Conservation (phyloP, 2,888 invertebrate genomes). For the Coelinius sp. region DNA sequence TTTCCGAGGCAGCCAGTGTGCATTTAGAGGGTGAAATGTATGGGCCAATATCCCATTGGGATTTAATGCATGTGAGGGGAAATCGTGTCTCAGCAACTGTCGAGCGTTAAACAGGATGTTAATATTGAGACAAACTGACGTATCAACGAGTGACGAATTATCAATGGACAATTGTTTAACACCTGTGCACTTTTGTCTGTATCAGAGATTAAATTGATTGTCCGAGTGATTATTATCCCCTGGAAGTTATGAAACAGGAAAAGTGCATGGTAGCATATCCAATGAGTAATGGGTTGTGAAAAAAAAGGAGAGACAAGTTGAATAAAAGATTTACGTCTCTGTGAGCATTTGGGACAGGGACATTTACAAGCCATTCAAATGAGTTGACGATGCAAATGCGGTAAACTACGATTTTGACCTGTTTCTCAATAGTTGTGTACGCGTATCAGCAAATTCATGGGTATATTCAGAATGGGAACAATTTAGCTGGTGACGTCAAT, state of each 20-base stretch:
- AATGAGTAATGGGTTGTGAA: conserved; percentile 23
- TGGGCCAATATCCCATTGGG: conserved; percentile 4
- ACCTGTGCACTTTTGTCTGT: background rate
- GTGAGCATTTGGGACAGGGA: conserved; percentile 27
- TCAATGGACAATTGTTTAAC: conserved; percentile 21
- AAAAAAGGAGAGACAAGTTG: background rate
- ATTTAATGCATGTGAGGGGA: conserved; percentile 14
- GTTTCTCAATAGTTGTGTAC: conserved; percentile 26
- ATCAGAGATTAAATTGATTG: background rate
- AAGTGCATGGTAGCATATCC: conserved; percentile 14
- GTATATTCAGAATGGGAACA: background rate
- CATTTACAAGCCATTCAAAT: conserved; percentile 8
- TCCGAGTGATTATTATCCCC: background rate
- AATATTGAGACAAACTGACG: conserved; percentile 33
- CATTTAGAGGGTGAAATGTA: background rate
- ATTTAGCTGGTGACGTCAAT: background rate
- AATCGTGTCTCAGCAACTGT: conserved; percentile 7
- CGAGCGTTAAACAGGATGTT: conserved; percentile 37
- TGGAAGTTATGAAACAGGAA: conserved; percentile 22
- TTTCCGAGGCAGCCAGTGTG: conserved; percentile 9
- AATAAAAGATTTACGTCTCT: conserved; percentile 29
- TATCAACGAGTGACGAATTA: background rate
- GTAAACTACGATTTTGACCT: conserved; percentile 35
- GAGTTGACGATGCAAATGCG: conserved; percentile 7
- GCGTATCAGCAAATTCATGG: background rate